Conservation (phyloP, 2,113 vertebrate species). For the Cynopterus brachyotis region DNA sequence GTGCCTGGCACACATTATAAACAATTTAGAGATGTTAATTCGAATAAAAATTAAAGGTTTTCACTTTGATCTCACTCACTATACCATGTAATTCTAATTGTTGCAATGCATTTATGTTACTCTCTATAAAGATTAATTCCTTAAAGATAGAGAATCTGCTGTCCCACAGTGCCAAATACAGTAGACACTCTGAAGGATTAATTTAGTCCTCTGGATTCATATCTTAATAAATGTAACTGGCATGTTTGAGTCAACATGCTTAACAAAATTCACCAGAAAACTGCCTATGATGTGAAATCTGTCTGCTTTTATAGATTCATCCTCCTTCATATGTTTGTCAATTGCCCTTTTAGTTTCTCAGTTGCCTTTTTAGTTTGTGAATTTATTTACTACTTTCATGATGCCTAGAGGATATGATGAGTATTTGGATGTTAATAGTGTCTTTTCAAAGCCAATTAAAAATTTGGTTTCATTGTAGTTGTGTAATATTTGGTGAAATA, state of each 20-base stretch:
- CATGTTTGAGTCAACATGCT: neutral
- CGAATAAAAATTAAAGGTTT: neutral
- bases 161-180: neutral
- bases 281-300: neutral
- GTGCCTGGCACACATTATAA: neutral
- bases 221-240: neutral
- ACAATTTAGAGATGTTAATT: neutral
- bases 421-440: neutral
- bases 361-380: slow-evolving; percentile 33
- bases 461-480: neutral
- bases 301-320: neutral
- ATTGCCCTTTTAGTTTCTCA: neutral
- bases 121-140: neutral
- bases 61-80: neutral
- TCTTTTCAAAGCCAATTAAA: slow-evolving; percentile 10
- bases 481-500: neutral
- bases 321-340: neutral
- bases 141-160: neutral
- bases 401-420: neutral
- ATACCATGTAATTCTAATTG: neutral
- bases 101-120: neutral
- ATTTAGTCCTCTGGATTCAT: neutral
- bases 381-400: neutral
- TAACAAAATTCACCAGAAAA: neutral
- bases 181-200: neutral